Evolutionary conservation across 2,797 vertebrate species (phyloP), one percentile per base, ranked within the genome.

Genomic region (Danio albolineatus): DNA sequence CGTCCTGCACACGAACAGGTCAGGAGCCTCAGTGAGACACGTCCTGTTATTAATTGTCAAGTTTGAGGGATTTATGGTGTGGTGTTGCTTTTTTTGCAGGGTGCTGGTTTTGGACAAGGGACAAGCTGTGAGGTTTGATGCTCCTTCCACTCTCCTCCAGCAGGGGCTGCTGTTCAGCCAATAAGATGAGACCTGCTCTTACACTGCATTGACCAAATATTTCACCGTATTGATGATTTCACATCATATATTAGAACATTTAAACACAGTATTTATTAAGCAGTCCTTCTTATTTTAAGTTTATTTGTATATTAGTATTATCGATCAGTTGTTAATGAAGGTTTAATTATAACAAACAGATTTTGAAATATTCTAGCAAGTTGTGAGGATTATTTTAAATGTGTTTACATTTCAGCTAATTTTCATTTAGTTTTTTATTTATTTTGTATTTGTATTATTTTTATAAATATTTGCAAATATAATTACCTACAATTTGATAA

Each of bases 31-130:
- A 10, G 7, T 62, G 56, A 41, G 65, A 78, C 17, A 53, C 44
- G 70, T 10, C 36, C 41, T 70, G 44, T 76, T 44, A 76, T 39
- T 46, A 19, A 49, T 72, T 54, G 19, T 57, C 17, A 66, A 13
- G 3, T 16, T 14, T 48, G 5, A n/a, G 44, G 57, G 10, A 76
- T 77, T 74, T 46, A 62, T 61, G 14, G 67, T 10, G 78, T 76
- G 44, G 53, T 87, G 73, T 78, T 89, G 62, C 84, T 73, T 81
- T 7, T 72, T 6, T 38, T n/a, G n/a, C 74, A 92, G 89, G 82
- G 83, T 93, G 70, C 85, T 92, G 83, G 87, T 93, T 82, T 85
- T 92, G 61, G 89, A 91, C 0, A 19, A 83, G 36, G 89, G 91
- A 79, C 90, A 75, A 64, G 89, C 91, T 84, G 79, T 85, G 70